phyloP scores from a whole-genome alignment of 2,888 invertebrate genomes.

The Spisula subtruncata region DNA sequence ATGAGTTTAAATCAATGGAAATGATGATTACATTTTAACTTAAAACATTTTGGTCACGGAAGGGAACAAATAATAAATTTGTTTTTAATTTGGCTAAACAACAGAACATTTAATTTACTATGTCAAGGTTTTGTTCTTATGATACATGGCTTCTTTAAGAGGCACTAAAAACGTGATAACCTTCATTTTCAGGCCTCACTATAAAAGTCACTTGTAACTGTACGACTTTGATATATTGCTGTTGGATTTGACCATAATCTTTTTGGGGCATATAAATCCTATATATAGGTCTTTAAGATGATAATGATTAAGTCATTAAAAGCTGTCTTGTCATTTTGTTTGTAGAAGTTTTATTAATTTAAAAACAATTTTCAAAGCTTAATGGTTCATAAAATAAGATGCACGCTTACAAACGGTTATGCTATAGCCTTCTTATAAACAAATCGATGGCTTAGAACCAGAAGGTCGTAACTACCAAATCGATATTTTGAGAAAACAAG shows the following conservation, averaged over 20 bases:
- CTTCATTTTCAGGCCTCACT: neutral
- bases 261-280: neutral
- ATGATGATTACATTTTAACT: neutral
- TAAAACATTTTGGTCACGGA: neutral
- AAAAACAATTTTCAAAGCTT: too few species aligned
- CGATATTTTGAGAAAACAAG: too few species aligned
- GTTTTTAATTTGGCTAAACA: neutral
- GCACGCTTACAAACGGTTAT: too few species aligned
- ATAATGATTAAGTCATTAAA: neutral
- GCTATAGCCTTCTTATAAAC: neutral
- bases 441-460: too few species aligned
- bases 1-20: neutral
- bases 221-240: neutral
- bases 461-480: too few species aligned
- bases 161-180: neutral
- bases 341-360: neutral
- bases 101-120: neutral
- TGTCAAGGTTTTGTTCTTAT: neutral
- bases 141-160: neutral
- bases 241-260: neutral
- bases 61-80: neutral
- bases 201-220: neutral
- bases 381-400: too few species aligned
- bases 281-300: slow-evolving; percentile 1
- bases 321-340: neutral